Percentiles rank a stretch among this genome's conserved stretches.
Conservation (phyloP, 2,888 invertebrate species). For the Pinctada fucata region DNA sequence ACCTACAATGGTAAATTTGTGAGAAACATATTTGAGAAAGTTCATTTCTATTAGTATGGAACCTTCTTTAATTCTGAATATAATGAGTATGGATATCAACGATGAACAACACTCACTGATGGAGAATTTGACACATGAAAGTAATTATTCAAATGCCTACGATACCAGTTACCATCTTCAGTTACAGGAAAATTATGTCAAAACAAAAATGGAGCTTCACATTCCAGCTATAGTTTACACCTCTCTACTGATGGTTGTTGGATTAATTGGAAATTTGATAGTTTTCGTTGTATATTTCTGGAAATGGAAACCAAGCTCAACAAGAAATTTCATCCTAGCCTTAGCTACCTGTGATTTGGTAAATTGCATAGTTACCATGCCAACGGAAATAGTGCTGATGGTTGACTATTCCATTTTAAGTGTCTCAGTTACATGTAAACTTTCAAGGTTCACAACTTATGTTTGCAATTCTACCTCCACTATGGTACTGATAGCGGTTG, state of each 20-base stretch:
- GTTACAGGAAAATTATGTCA: not conserved
- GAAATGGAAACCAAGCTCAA: conserved; percentile 56
- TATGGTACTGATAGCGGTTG: conserved; percentile 56
- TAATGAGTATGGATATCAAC: no score
- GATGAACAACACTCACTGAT: no score
- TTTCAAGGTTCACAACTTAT: conserved; percentile 56
- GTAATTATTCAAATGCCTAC: no score
- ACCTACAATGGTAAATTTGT: no score
- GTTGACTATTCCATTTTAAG: conserved; percentile 49
- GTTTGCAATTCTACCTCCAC: conserved; percentile 57
- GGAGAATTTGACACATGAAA: no score
- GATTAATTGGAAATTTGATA: conserved; percentile 54
- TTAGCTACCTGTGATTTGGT: conserved; percentile 55
- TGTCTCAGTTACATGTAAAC: conserved; percentile 49
- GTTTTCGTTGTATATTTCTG: conserved; percentile 58
- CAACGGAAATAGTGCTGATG: conserved; percentile 57
- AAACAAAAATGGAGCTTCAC: conserved; percentile 4
- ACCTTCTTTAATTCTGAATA: no score
- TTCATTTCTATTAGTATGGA: no score
- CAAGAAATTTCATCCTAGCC: conserved; percentile 55
- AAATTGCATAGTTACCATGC: conserved; percentile 57
- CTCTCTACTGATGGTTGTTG: conserved; percentile 52
- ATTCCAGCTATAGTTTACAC: conserved; percentile 56
- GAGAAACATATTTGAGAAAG: no score
- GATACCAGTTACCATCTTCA: no score